Evolutionary conservation across 30 jellyfish, hydroid and myxozoan species (phyloP).

Genomic region (Mastigias papua): DNA sequence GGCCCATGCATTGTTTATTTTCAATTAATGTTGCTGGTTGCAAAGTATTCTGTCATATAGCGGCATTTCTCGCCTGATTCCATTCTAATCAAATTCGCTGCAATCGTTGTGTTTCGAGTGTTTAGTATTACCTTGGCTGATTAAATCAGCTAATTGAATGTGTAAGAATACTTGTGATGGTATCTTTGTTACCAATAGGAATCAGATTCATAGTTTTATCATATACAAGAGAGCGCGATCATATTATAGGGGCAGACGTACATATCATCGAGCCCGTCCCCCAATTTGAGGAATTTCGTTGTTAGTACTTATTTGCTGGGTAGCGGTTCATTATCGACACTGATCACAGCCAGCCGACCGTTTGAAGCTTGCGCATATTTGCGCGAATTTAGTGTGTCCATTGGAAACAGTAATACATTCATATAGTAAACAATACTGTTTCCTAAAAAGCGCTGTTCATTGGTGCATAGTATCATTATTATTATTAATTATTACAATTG

Average conservation of each 20-base stretch:
- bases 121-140: not conserved
- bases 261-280: not conserved
- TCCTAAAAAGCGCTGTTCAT: conserved; percentile 42
- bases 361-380: conserved; percentile 59
- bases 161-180: not conserved
- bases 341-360: conserved; percentile 42
- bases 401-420: conserved; percentile 67
- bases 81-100: not conserved
- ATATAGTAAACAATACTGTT: conserved; percentile 65
- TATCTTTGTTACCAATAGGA: not conserved
- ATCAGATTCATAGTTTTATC: not conserved
- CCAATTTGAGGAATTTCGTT: not conserved
- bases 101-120: not conserved
- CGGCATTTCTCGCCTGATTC: not conserved
- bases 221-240: not conserved
- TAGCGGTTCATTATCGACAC: conserved; percentile 1
- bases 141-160: not conserved
- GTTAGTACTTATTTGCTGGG: conserved; percentile 5
- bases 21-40: conserved; percentile 13
- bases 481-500: conserved; percentile 47
- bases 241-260: not conserved
- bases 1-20: not conserved
- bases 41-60: not conserved
- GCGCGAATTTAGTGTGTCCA: conserved; percentile 64
- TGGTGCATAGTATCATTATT: conserved; percentile 65